Percentiles rank a stretch among this genome's conserved stretches.
Evolutionary conservation across 1,140 invertebrate genomes (phyloP).

Genomic region (honey bee (Apis mellifera)): Amel_HAv3.1 CM009931.2:20601501-20602000

Average conservation of each 20-base stretch:
- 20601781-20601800: background rate
- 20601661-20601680: background rate
- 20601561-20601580: background rate
- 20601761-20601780: background rate
- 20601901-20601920: background rate
- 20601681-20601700: background rate
- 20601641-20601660: background rate
- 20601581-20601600: background rate
- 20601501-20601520: too few relatives aligned
- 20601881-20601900: background rate
- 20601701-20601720: background rate
- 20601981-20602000: too few relatives aligned
- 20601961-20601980: background rate
- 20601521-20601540: too few relatives aligned
- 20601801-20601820: background rate
- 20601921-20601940: too few relatives aligned
- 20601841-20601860: background rate
- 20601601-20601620: background rate
- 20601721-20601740: constrained; percentile 9
- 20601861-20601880: background rate
- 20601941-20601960: background rate
- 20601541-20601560: too few relatives aligned
- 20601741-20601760: background rate
- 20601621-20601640: background rate
- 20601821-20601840: background rate